phyloP scores from a whole-genome alignment of 2,888 invertebrate genomes.

The Drosophila gaucha region DNA sequence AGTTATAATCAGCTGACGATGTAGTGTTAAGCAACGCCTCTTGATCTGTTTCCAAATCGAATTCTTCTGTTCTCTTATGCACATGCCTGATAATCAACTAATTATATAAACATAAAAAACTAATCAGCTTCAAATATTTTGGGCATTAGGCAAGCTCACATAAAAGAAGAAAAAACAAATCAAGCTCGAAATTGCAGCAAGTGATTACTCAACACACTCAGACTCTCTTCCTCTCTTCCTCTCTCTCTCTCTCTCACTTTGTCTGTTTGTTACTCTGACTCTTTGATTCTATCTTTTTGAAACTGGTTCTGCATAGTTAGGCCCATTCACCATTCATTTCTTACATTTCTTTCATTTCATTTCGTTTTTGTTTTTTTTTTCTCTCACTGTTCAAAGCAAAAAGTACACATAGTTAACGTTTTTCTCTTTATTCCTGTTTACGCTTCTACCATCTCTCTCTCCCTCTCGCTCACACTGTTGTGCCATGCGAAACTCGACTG shows the following conservation, averaged over 20 bases:
- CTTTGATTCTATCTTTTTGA: conserved; percentile 29
- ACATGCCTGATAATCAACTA: not conserved
- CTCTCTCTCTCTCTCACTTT: not conserved
- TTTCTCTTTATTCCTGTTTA: conserved; percentile 8
- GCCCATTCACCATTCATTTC: conserved; percentile 53
- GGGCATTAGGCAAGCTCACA: conserved; percentile 1
- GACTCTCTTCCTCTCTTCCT: not conserved
- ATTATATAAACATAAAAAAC: conserved; percentile 25
- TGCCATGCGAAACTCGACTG: conserved; percentile 10
- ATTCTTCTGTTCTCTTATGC: not conserved
- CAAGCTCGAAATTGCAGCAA: conserved; percentile 64
- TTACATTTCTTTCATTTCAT: conserved; percentile 44
- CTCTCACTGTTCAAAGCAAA: conserved; percentile 29
- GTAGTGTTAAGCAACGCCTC: conserved; percentile 8
- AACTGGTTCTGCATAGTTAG: conserved; percentile 57
- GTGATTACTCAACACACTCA: conserved; percentile 33
- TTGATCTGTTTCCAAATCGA: conserved; percentile 19
- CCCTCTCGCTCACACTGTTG: not conserved
- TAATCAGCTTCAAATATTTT: conserved; percentile 8
- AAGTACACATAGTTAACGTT: conserved; percentile 48
- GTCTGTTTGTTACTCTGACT: conserved; percentile 10
- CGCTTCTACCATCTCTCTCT: not conserved
- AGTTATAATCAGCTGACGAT: too few species aligned
- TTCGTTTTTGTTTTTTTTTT: conserved; percentile 9
- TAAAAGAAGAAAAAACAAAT: conserved; percentile 39